Evolutionary conservation across 2,888 invertebrate species (phyloP).

Genomic region (Corythucha ciliata): DNA sequence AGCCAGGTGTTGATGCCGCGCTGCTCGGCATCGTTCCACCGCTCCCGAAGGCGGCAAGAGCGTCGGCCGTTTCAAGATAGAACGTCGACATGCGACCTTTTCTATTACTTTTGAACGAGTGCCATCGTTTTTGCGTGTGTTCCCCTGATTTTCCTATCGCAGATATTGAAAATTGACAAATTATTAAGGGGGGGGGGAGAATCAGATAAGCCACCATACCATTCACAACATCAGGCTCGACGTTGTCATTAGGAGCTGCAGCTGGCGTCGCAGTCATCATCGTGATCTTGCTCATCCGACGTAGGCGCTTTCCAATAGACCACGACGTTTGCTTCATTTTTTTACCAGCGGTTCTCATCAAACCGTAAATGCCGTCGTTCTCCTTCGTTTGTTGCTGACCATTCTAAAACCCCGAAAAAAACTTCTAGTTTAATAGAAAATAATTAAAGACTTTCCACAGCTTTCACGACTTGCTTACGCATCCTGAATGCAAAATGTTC

Average conservation of each 20-base stretch:
- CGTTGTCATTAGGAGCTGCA: no score
- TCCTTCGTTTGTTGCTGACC: no score
- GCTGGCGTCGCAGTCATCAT: conserved; percentile 19
- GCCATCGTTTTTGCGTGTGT: conserved; percentile 30
- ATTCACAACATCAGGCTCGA: no score
- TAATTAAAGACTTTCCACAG: no score
- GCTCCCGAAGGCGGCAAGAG: no score
- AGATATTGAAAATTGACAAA: background rate
- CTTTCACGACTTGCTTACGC: no score
- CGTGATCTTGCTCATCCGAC: conserved; percentile 33
- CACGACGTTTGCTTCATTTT: conserved; percentile 34
- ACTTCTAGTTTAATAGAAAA: no score
- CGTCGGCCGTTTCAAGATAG: conserved; percentile 36
- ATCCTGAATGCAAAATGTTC: no score
- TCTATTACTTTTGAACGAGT: conserved; percentile 34
- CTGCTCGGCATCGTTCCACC: no score
- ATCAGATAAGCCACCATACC: no score
- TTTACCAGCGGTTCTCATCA: conserved; percentile 35
- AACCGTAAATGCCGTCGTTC: conserved; percentile 32
- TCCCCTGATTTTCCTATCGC: conserved; percentile 11
- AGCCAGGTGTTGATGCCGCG: no score
- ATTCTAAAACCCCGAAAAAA: no score
- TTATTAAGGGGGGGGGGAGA: background rate
- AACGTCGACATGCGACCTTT: conserved; percentile 39
- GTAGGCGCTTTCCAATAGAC: conserved; percentile 33